phyloP scores from a whole-genome alignment of 1,140 invertebrate genomes.

The Aphelenchoides avenae region DNA sequence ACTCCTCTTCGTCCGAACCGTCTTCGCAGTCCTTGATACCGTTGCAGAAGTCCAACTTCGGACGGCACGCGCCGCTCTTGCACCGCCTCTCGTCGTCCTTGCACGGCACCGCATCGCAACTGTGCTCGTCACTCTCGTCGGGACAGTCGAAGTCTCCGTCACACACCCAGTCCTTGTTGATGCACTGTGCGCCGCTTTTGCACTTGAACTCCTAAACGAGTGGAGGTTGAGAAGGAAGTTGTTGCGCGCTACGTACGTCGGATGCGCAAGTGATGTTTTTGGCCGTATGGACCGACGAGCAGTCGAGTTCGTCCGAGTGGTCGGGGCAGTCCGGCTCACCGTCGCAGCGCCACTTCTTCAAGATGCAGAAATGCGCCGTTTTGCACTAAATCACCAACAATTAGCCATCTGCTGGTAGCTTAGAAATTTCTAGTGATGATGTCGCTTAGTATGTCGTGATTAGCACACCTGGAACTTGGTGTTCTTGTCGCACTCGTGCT shows the following conservation, averaged over 20 bases:
- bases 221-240: no score
- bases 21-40: constrained; percentile 66
- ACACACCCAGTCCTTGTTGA: constrained; percentile 43
- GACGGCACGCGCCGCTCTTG: constrained; percentile 70
- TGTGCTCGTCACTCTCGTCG: constrained; percentile 22
- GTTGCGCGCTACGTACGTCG: neutral
- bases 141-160: constrained; percentile 39
- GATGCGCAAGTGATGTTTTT: constrained; percentile 2
- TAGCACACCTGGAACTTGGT: constrained; percentile 32
- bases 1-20: constrained; percentile 74
- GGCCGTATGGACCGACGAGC: constrained; percentile 2
- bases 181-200: constrained; percentile 49
- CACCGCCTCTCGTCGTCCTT: constrained; percentile 59
- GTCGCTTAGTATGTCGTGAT: neutral
- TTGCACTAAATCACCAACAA: constrained; percentile 25
- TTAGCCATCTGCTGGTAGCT: neutral
- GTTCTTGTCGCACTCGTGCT: constrained; percentile 14
- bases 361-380: constrained; percentile 78
- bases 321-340: constrained; percentile 63
- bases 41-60: constrained; percentile 68
- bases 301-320: constrained; percentile 37
- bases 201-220: constrained; percentile 56
- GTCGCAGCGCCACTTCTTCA: constrained; percentile 75
- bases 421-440: constrained; percentile 1
- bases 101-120: constrained; percentile 17